These are phyloP conservation scores for Barbus barbus DNA, from an alignment of 2,113 vertebrate genomes.

Conservation along the genomic window DNA sequence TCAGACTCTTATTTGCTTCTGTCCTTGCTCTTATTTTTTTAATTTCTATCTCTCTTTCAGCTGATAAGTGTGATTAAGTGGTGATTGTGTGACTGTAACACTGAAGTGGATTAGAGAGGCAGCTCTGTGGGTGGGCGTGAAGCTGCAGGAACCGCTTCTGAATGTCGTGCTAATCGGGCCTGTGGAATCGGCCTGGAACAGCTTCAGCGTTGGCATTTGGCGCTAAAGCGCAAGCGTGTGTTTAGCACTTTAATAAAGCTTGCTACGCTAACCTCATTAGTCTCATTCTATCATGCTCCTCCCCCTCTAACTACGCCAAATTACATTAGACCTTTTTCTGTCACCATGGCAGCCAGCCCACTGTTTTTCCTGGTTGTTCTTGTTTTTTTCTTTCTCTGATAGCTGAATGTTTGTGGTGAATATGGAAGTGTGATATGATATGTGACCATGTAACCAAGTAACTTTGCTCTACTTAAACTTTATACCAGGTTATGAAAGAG, in stretches of 20 bases:
- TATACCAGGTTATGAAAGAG: no score
- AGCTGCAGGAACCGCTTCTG: constrained; percentile 28
- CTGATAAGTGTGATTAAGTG: constrained; percentile 24
- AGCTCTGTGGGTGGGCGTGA: constrained; percentile 45
- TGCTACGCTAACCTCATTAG: constrained; percentile 38
- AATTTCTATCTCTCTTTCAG: neutral
- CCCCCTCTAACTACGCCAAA: neutral
- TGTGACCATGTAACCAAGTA: neutral
- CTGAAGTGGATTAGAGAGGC: constrained; percentile 40
- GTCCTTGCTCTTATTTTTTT: neutral
- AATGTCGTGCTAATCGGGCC: constrained; percentile 36
- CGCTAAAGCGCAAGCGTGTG: neutral
- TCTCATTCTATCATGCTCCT: constrained; percentile 29
- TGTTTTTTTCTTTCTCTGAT: neutral
- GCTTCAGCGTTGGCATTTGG: neutral
- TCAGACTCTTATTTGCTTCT: neutral
- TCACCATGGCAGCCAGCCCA: constrained; percentile 27
- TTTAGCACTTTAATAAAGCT: constrained; percentile 25
- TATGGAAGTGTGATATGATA: neutral
- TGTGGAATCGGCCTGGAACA: neutral
- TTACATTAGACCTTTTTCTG: neutral
- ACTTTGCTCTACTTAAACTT: neutral
- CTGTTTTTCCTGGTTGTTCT: neutral
- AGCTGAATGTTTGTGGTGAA: neutral
- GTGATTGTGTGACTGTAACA: constrained; percentile 40